Base-by-base conservation (phyloP, 2,888 invertebrate species). In the Cheilosia variabilis region DNA sequence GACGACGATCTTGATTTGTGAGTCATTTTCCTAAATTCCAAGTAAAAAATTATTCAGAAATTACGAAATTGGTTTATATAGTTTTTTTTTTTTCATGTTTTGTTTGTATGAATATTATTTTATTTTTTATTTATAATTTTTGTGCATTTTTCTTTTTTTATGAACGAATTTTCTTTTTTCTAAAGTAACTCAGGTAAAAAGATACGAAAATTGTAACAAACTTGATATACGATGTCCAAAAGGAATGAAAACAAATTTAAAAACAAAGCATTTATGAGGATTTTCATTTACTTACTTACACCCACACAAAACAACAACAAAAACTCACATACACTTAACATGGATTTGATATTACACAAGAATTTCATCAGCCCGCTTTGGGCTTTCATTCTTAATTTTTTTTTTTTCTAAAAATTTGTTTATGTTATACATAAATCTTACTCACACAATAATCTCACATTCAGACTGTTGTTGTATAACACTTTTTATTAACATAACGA, bases 1-100 rank as follows among this genome's bases (percentile, higher is more conserved):
- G 90, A 91, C 88, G 91, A 91, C 88, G 90, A 90, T 78, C 88
- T 89, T 88, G 90, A 92, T 90, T 90, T 89, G 92, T 92, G 92
- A 92, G 92, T 92, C 80, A 55, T 80, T 86, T 86, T 77, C 63
- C 81, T 77, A 47, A 71, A 77, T 62, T 86, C 50, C 86, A 55
- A 72, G 43, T 17, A 62, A 47, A 77, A 66, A 73, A 65, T 27
- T 34, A 55, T 69, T 45, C 71, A 79, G 34, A 55, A 65, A 53
- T 6, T 43, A 47, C 52, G 52, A 58, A 58, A 60, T 34, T 31
- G 43, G 41, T 57, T 65, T 71, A 69, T 27, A 68, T 52, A 69
- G 27, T 53, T 79, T 73, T 65, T 47, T n/a, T 73, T 31, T 63
- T 72, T 53, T 62, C 66, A 68, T 78, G 60, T 72, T 73, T 83